Evolutionary conservation across 2,113 vertebrate species (phyloP).

Genomic region (Henicopernis longicauda): DNA sequence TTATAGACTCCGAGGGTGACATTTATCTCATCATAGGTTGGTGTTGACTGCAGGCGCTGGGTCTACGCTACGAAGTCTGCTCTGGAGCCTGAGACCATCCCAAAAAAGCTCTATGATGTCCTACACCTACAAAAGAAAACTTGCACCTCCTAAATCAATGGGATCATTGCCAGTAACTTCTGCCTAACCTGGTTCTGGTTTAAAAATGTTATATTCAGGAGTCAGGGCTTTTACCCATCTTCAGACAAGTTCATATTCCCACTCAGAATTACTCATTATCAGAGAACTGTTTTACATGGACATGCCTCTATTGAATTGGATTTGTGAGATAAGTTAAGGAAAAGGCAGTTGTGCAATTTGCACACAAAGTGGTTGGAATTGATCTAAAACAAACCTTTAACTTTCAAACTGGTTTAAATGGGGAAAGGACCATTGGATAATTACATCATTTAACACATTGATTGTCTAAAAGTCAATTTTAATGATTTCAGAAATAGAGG

Average conservation of each 20-base stretch:
- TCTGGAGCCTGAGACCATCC: neutral
- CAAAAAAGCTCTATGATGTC: neutral
- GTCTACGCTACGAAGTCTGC: neutral
- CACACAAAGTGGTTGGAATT: constrained; percentile 86
- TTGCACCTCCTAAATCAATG: neutral
- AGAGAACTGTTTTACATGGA: constrained; percentile 34
- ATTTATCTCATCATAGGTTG: neutral
- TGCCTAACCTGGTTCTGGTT: neutral
- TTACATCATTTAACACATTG: constrained; percentile 92
- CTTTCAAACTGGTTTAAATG: constrained; percentile 88
- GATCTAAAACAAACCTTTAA: constrained; percentile 89
- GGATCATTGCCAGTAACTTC: neutral
- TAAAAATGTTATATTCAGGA: neutral
- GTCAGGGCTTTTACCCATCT: neutral
- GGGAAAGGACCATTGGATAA: constrained; percentile 80
- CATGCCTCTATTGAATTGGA: constrained; percentile 72
- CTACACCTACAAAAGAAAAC: neutral
- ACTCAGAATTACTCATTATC: constrained; percentile 26
- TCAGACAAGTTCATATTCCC: neutral
- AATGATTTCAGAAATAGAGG: constrained; percentile 86
- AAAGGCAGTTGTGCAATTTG: constrained; percentile 82
- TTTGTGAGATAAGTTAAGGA: constrained; percentile 85
- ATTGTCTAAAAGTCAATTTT: constrained; percentile 85
- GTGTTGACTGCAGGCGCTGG: rapidly evolving
- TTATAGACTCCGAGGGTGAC: neutral